Conservation (phyloP, 1,140 invertebrate species). For the Polypedilum vanderplanki region DNA sequence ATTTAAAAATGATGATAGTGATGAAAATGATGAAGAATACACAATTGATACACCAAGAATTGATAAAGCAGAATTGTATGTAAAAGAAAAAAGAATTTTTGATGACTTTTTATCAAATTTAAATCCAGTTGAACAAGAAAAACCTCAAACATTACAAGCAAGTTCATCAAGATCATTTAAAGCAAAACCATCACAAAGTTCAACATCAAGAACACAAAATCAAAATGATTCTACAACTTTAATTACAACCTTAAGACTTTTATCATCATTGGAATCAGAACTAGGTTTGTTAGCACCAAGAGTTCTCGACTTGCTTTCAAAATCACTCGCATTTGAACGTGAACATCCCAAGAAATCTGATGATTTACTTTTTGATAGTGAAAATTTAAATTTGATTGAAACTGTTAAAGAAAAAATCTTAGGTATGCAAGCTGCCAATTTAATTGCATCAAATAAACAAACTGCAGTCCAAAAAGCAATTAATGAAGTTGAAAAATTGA, state of each 20-base stretch:
- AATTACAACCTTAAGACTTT: conserved; percentile 60
- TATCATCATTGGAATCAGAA: conserved; percentile 72
- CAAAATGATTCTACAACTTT: conserved; percentile 47
- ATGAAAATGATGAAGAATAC: neutral
- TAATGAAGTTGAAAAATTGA: neutral
- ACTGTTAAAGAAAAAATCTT: conserved; percentile 78
- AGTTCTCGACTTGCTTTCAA: conserved; percentile 62
- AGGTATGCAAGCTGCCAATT: conserved; percentile 67
- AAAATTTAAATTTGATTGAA: conserved; percentile 67
- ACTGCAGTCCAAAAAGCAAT: neutral
- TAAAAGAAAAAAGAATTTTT: neutral
- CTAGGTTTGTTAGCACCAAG: conserved; percentile 72
- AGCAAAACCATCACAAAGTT: neutral
- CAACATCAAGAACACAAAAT: neutral
- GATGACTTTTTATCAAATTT: neutral
- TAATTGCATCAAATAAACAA: conserved; percentile 47
- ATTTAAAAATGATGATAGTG: neutral
- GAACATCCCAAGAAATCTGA: conserved; percentile 61
- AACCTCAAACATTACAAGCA: neutral
- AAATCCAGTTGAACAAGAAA: neutral
- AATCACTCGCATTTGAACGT: conserved; percentile 61
- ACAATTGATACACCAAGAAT: neutral
- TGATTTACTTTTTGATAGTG: conserved; percentile 59
- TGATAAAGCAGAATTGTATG: neutral
- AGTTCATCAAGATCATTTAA: neutral